Evolutionary conservation across 2,797 vertebrate species (phyloP).

Genomic region (Corythornis leucogaster): DNA sequence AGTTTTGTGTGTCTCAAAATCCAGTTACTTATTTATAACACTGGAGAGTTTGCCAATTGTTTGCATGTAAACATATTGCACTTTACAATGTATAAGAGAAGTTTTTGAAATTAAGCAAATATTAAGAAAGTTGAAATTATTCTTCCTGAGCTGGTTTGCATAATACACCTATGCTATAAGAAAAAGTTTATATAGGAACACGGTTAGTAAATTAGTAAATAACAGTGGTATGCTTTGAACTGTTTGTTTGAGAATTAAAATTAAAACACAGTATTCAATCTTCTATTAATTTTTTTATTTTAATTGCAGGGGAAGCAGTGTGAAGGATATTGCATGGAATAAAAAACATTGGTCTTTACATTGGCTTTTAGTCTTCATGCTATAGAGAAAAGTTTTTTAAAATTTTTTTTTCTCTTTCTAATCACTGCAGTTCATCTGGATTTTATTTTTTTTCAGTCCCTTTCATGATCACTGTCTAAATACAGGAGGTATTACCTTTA

Average conservation of each 20-base stretch:
- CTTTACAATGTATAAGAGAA: background rate
- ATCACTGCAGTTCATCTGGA: background rate
- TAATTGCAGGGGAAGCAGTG: background rate
- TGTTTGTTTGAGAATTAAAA: background rate
- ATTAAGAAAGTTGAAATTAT: background rate
- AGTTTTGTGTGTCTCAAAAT: slow-evolving; percentile 42
- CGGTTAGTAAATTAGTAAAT: background rate
- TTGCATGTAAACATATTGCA: background rate
- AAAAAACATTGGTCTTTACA: background rate
- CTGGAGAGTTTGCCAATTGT: slow-evolving; percentile 1
- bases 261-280: background rate
- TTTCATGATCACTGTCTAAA: background rate
- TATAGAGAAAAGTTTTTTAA: background rate
- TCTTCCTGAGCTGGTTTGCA: background rate
- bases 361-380: background rate
- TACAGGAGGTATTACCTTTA: background rate
- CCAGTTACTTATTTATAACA: slow-evolving; percentile 43
- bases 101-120: background rate
- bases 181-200: background rate
- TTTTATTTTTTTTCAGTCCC: background rate
- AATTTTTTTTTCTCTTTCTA: background rate
- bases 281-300: background rate
- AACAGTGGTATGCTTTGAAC: background rate
- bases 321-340: background rate
- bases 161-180: background rate